Evolutionary conservation across 64 coral and sea anemone species (phyloP), one percentile per base, ranked within the genome.

Genomic region (Cladopsammia gracilis): DNA sequence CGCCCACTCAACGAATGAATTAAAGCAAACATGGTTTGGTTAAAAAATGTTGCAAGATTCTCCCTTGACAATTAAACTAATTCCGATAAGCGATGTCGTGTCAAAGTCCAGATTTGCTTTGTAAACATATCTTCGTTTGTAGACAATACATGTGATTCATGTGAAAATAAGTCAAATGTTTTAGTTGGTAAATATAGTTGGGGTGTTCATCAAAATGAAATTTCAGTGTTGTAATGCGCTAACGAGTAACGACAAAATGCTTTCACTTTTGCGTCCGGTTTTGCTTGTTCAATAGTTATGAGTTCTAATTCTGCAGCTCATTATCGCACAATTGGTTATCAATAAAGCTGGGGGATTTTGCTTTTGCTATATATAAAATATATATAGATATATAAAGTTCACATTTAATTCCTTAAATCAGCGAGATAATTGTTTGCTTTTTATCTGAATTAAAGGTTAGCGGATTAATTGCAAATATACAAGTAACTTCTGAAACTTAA

Each of bases 61-160:
- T 78, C 51, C 51, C 6, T 56, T 57, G 11, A 57, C 50, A 57
- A 56, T 78, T 78, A 50, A 58, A 52, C 51, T 43, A 82, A 60
- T 82, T 60, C 78, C 10, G 18, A 47, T 19, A 20, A 62, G 78
- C 64, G 25, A 61, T 64, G 58, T 18, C 12, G 78, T 82, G 78
- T 64, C 78, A 82, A 82, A 82, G 78, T 82, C 78, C 78, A 82
- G 15, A 8, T 48, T 82, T 43, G 25, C 58, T 82, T 82, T 46
- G 48, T 15, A 25, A 64, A 15, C 15, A n/a, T 2, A 72, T 45
- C 42, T 44, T 44, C 42, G 70, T 13, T 3, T 9, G 25, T 26
- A 44, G 22, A 72, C 70, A 72, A 72, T 0, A 72, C 70, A 13
- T 15, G 8, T 34, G 22, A 7, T 23, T 23, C 20, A 25, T 69